Evolutionary conservation across 2,888 invertebrate genomes (phyloP), one percentile per base, ranked within the genome.

Genomic region (Cephonodes hylas): DNA sequence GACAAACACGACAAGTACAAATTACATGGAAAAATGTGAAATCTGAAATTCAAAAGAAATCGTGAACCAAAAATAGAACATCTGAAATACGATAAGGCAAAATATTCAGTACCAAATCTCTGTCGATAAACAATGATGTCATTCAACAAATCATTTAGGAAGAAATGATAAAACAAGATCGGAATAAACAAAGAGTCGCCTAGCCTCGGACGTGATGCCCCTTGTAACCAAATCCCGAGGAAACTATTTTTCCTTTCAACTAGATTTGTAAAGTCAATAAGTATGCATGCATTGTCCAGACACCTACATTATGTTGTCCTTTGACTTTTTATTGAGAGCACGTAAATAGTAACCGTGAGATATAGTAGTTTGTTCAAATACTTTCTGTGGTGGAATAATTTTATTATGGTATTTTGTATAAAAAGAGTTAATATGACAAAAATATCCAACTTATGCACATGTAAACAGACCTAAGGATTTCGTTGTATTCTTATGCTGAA

Each of bases 181-280:
- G 58, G 65, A 71, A 65, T 68, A 58, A 66, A 63, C 68, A 68
- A 64, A 62, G 61, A 62, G n/a, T 38, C 34, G 53, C 56, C 31
- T 64, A 70, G 68, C 87, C 85, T 85, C 79, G 80, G 65, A 87
- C 87, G 88, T 89, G 88, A 85, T 38, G 78, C 58, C 77, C 84
- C 82, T 87, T 84, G 83, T 85, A 68, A 72, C 53, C 60, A 72
- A 79, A 79, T 81, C 80, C 73, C 78, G 80, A 79, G 66, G 63
- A 60, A 60, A 53, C 15, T 42, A 10, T 27, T 46, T 60, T 60
- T 53, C 53, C 60, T 53, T 60, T 23, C 34, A 57, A 22, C 34
- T 42, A 42, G 34, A n/a, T 58, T 34, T 42, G 34, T 23, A 20
- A 27, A 27, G 18, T 18, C 53, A 53, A 53, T 53, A 53, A 18